Evolutionary conservation across 2,888 invertebrate genomes (phyloP), one percentile per base, ranked within the genome.

Genomic region (Orthosia cruda): DNA sequence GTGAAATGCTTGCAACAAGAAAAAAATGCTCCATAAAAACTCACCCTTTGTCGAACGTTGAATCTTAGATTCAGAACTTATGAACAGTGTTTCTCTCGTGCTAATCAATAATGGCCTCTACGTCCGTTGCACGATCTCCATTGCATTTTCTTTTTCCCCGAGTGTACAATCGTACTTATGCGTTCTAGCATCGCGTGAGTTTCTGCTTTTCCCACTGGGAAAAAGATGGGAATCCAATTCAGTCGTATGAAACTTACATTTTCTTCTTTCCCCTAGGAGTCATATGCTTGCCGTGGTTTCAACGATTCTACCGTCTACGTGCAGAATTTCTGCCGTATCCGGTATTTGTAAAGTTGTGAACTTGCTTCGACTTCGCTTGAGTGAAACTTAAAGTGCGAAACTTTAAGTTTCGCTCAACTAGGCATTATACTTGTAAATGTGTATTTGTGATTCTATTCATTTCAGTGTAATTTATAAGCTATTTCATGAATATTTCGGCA

Each of bases 241-340:
- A 79, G 69, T 85, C 57, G 70, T 71, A 68, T 72, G 78, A 77
- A 85, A 85, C 76, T 85, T 79, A 72, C 61, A 78, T 76, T 78
- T 78, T 62, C 73, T 58, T 54, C 32, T 5, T 23, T 85, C 78
- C 85, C 84, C 26, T 67, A 70, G 85, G 84, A 85, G 76, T 59
- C 58, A 74, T 83, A 72, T 59, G 83, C 61, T 20, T 45, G 76
- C 69, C 49, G 67, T 72, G 79, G 71, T 82, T 79, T 79, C 58
- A 75, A 69, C 77, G 59, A 75, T 76, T 57, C 65, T 58, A 50
- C 50, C 45, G 23, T 32, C 26, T 77, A 76, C 61, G 71, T 74
- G 71, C n/a, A 45, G 70, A 47, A 65, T 73, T 74, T 59, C 32
- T 61, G 32, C 52, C 52, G 16, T 52, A 47, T 59, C 55, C 49